phyloP scores from a whole-genome alignment of 2,797 vertebrate genomes.

The Betta splendens region DNA sequence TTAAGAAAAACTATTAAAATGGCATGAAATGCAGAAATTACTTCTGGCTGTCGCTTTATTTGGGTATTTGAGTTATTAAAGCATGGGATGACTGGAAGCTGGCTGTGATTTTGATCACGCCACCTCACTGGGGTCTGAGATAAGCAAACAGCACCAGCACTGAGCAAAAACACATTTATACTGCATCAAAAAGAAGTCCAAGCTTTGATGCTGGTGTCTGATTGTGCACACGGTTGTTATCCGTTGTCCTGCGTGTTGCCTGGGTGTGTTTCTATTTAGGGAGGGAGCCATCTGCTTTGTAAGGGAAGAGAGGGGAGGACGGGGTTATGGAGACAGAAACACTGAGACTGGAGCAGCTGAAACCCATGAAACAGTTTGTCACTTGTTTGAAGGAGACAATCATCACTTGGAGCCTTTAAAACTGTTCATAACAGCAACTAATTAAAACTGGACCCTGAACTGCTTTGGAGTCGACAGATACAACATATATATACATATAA shows the following conservation, averaged over 20 bases:
- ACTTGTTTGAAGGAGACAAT: slow-evolving; percentile 3
- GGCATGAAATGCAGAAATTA: neutral
- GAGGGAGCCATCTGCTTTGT: slow-evolving; percentile 49
- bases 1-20: too few species aligned
- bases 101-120: slow-evolving; percentile 17
- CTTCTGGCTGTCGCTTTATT: slow-evolving; percentile 2
- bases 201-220: slow-evolving; percentile 33
- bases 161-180: slow-evolving; percentile 12
- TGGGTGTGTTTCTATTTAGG: slow-evolving; percentile 43
- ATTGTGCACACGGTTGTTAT: slow-evolving; percentile 52
- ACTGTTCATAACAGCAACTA: slow-evolving; percentile 11
- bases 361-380: slow-evolving; percentile 34
- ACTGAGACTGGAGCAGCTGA: slow-evolving; percentile 18
- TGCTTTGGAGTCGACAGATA: too few species aligned
- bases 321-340: slow-evolving; percentile 40
- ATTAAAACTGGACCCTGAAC: slow-evolving; percentile 4
- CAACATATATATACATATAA: too few species aligned
- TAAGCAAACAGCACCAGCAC: neutral
- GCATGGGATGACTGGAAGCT: neutral
- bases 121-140: slow-evolving; percentile 1
- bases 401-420: slow-evolving; percentile 20
- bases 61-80: slow-evolving; percentile 11
- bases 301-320: slow-evolving; percentile 8
- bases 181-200: slow-evolving; percentile 36
- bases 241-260: slow-evolving; percentile 31